Evolutionary conservation across 2,797 vertebrate species (phyloP), one percentile per base, ranked within the genome.

Genomic region (Phoeniculus purpureus): DNA sequence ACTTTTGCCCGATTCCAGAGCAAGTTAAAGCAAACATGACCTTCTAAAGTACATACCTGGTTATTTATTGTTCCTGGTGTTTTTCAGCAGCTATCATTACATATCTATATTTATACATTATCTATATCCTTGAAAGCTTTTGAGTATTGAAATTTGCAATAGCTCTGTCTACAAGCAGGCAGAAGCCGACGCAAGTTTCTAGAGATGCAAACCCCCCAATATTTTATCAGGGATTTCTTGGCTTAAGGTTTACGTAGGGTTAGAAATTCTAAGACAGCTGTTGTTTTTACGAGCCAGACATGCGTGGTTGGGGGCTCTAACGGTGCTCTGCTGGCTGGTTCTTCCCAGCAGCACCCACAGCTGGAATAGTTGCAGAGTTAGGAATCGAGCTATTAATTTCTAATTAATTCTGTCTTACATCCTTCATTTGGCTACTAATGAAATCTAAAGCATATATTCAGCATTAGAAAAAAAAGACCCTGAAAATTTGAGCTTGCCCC

Each of bases 101-200:
- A 15, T 94, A 50, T 87, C 23, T 94, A 71, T 81, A 71, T 74
- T 51, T 70, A 58, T 51, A 88, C 43, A 43, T 25, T 92, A 76
- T 64, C 84, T 86, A 67, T 64, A 34, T 70, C 92, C 94, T 96
- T 93, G 94, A 93, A 95, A 97, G 96, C 94, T 95, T 90, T 87
- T 56, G 52, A 90, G 70, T 96, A 96, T 68, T 95, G 93, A 96
- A 86, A 96, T 92, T 94, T 95, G 91, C 90, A 89, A 45, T 92
- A 96, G 92, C 94, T 97, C 55, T 92, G 79, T 94, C 95, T 97
- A 96, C 50, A 97, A 96, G 95, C 96, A 92, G 85, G 94, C 96
- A 95, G 93, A 96, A 95, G 85, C 94, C 92, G 94, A 96, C 95
- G 92, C 94, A 95, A 84, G 77, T 90, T 95, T 68, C 91, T 94